Percentiles rank a stretch among this genome's conserved stretches.
phyloP scores from a whole-genome alignment of 2,797 vertebrate genomes.

The Gambelia wislizenii region DNA sequence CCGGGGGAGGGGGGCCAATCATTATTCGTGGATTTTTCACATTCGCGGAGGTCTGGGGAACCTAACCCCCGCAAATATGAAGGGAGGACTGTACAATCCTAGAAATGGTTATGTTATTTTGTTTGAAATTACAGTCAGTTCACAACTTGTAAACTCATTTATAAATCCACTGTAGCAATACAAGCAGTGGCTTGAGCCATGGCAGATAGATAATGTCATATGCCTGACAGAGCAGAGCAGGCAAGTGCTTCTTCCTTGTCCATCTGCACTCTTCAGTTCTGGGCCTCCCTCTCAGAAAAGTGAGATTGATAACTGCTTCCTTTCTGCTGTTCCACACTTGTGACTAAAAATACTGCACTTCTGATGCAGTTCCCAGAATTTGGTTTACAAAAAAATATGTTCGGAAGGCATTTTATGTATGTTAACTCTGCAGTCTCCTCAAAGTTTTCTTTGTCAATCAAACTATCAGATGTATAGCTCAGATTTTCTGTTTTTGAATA shows the following conservation, averaged over 20 bases:
- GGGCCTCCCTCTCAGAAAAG: not conserved
- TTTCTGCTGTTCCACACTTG: not conserved
- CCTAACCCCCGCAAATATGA: no score
- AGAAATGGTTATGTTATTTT: not conserved
- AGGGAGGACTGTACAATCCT: no score
- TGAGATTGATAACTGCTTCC: no score
- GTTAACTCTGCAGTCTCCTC: not conserved
- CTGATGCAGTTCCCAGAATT: not conserved
- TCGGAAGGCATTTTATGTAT: not conserved
- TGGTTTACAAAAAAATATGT: not conserved
- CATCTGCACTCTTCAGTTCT: not conserved
- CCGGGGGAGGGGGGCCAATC: no score
- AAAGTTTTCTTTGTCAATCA: not conserved
- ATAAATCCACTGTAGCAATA: not conserved
- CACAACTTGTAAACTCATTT: not conserved
- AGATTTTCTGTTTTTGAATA: not conserved
- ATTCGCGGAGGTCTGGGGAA: no score
- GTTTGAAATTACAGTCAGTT: not conserved
- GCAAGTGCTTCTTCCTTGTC: not conserved
- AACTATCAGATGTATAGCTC: not conserved
- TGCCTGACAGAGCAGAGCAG: not conserved
- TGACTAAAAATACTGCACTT: not conserved
- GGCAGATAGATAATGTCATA: not conserved
- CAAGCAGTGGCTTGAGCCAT: not conserved
- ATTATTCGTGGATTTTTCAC: no score